Base-by-base conservation (phyloP, 2,113 vertebrate species). In the Gorsachius goisagi region DNA sequence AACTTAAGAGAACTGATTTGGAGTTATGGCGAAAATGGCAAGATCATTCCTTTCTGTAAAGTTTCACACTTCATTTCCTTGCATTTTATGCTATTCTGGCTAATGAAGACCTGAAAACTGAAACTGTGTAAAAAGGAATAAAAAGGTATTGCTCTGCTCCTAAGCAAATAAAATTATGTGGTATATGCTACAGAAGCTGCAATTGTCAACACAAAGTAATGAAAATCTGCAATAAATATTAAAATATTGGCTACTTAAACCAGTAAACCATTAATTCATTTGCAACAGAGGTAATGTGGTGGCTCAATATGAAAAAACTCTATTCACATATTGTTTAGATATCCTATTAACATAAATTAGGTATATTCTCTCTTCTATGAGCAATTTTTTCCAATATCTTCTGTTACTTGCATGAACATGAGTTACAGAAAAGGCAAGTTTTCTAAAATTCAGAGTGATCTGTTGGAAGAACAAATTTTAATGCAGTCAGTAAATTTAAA, bases 141-240 rank as follows among this genome's bases (percentile, higher is more conserved):
- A 76, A 93, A 90, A 69, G 4, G 2, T 53, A 85, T 89, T 88
- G 68, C 80, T 92, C 35, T 92, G 50, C 93, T 95, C 71, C 85
- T 30, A 85, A 64, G 30, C 50, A 96, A 95, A 97, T 89, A 95
- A 90, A 97, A 96, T 86, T 89, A 79, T 69, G 45, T 93, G 45
- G 26, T 87, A 39, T 74, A 55, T 92, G n/a, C 67, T 91, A 94
- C 53, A 80, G 81, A 96, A 96, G 90, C 35, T 79, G 69, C 62
- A 93, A 49, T n/a, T 94, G 41, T 97, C 82, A 96, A 79, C 74
- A 95, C 26, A 88, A 86, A 85, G 30, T 79, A 89, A 73, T 89
- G 81, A 88, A 76, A 74, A 94, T 92, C 67, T 93, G 33, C 69
- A 94, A 88, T 27, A 93, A 63, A 79, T 76, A 76, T 73, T 85